phyloP scores from a whole-genome alignment of 2,888 invertebrate species.

The Steinernema scapterisci region DNA sequence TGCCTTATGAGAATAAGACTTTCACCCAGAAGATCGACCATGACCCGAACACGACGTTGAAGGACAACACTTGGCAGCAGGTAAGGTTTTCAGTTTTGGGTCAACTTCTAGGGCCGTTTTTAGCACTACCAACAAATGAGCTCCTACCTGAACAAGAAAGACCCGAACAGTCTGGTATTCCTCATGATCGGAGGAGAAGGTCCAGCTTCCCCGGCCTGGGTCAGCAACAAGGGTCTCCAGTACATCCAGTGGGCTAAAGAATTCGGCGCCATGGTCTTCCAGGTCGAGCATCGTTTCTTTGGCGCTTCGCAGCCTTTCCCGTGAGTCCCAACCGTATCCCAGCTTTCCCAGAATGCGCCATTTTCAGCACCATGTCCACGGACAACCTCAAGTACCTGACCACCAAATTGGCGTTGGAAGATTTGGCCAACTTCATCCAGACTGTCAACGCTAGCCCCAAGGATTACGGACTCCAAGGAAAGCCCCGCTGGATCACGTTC shows the following conservation, averaged over 20 bases:
- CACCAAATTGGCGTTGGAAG: conserved; percentile 75
- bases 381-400: conserved; percentile 80
- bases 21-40: neutral
- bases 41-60: neutral
- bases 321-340: neutral
- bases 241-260: conserved; percentile 37
- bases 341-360: too few relatives aligned
- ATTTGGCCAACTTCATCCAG: conserved; percentile 82
- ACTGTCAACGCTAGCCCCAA: conserved; percentile 40
- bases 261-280: conserved; percentile 33
- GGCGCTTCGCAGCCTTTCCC: conserved; percentile 1
- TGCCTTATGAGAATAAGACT: neutral
- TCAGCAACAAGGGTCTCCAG: neutral
- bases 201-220: conserved; percentile 9
- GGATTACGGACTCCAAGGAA: conserved; percentile 42
- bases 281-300: conserved; percentile 36
- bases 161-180: conserved; percentile 5
- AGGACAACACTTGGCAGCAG: neutral
- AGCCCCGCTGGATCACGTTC: conserved; percentile 62
- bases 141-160: neutral
- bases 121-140: conserved; percentile 33
- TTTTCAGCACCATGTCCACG: conserved; percentile 77
- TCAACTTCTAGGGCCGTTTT: neutral
- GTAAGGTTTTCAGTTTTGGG: neutral
- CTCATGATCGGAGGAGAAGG: conserved; percentile 35